Evolutionary conservation across 2,797 vertebrate genomes (phyloP).

Genomic region (Dermochelys coriacea): DNA sequence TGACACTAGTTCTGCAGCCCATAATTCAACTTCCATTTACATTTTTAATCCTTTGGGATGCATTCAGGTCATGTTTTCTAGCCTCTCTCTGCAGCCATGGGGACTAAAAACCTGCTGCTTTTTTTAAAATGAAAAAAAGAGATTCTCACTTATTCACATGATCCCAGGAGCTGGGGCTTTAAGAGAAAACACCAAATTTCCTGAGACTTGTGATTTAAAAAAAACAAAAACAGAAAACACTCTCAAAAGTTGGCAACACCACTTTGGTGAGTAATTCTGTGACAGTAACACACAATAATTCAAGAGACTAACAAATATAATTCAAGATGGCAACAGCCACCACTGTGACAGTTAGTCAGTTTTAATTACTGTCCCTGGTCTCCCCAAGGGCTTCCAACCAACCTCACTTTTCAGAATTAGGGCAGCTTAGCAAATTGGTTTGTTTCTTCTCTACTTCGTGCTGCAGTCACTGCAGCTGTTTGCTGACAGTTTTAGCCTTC

Average conservation of each 20-base stretch:
- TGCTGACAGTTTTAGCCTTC: not conserved
- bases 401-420: not conserved
- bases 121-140: not conserved
- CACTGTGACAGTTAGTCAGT: not conserved
- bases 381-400: slow-evolving; percentile 11
- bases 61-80: not conserved
- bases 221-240: not conserved
- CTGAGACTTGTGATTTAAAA: not conserved
- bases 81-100: not conserved
- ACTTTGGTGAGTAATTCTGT: accelerated
- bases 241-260: not conserved
- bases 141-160: not conserved
- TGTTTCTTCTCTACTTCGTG: accelerated
- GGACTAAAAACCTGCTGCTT: not conserved
- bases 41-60: not conserved
- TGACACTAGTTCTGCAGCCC: not conserved
- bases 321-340: not conserved
- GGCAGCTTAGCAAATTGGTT: not conserved
- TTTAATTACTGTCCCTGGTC: slow-evolving; percentile 54
- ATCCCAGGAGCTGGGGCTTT: not conserved
- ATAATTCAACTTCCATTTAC: not conserved
- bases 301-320: too few relatives aligned
- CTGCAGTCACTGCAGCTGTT: not conserved
- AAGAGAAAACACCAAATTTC: not conserved
- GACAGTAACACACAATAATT: accelerated